A percentile compares a stretch with the other conserved stretches of the same genome.
phyloP scores from a whole-genome alignment of 2,888 invertebrate genomes.

The Seladonia tumulorum region DNA sequence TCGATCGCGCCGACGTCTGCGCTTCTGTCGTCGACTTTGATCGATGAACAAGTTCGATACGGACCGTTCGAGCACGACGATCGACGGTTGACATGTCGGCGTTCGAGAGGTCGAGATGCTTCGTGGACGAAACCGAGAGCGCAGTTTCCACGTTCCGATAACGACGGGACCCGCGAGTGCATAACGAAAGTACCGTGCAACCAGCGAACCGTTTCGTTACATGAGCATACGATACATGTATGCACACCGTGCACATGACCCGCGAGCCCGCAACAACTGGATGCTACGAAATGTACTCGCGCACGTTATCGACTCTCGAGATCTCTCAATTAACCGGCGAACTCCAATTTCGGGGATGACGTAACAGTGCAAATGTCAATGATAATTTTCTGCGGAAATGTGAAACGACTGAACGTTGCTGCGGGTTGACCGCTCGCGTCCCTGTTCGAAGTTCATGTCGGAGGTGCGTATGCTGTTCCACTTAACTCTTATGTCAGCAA shows the following conservation, averaged over 20 bases:
- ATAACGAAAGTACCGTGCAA: background rate
- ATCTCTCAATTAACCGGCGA: background rate
- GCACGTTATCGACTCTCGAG: background rate
- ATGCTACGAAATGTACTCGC: background rate
- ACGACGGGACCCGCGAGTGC: background rate
- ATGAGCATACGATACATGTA: background rate
- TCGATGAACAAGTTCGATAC: conserved; percentile 22
- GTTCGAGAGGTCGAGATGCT: conserved; percentile 7
- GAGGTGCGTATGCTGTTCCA: background rate
- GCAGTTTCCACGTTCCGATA: background rate
- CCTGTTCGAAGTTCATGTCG: background rate
- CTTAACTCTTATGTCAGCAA: too few species aligned
- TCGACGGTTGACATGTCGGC: conserved; percentile 16
- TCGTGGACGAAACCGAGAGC: background rate
- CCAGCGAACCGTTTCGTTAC: background rate
- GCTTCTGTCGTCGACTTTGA: background rate
- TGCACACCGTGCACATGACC: background rate
- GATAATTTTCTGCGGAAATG: background rate
- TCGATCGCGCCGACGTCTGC: background rate
- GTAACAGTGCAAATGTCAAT: conserved; percentile 26
- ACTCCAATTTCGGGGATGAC: background rate
- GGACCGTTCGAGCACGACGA: background rate
- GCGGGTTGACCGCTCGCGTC: background rate
- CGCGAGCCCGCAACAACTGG: background rate
- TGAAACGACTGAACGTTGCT: background rate